These are phyloP conservation scores for Coryphaenoides rupestris DNA, from an alignment of 2,113 vertebrate species.

Conservation along the genomic window DNA sequence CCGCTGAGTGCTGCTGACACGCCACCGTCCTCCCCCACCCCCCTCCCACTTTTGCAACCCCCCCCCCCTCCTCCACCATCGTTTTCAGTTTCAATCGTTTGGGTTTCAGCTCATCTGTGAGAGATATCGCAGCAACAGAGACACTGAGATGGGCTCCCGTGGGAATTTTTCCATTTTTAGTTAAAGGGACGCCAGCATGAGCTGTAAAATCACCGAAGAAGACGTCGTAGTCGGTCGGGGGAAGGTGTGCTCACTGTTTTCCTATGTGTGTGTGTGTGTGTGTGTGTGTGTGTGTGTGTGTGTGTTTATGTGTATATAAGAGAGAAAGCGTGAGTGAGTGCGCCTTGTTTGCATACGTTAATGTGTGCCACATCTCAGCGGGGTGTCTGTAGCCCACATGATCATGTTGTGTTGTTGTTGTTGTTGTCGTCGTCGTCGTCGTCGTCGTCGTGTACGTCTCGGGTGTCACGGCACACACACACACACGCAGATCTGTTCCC, in stretches of 20 bases:
- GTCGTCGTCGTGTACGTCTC: too few species aligned
- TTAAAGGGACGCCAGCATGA: constrained; percentile 11
- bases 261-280: not conserved
- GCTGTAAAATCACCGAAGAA: constrained; percentile 30
- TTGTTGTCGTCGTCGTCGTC: too few species aligned
- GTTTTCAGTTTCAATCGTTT: constrained; percentile 32
- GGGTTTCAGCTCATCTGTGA: constrained; percentile 37
- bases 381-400: not conserved
- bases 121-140: constrained; percentile 38
- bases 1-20: constrained; percentile 6
- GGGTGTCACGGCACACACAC: constrained; percentile 11
- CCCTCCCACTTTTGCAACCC: constrained; percentile 46
- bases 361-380: constrained; percentile 13
- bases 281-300: not conserved
- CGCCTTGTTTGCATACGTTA: not conserved
- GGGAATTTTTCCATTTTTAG: constrained; percentile 3
- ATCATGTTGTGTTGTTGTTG: not conserved
- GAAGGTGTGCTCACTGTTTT: constrained; percentile 20
- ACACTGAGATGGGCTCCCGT: constrained; percentile 24
- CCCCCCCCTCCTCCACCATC: constrained; percentile 32
- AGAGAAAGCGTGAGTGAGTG: not conserved
- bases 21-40: constrained; percentile 5
- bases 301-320: not conserved
- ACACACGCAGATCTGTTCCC: not conserved
- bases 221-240: constrained; percentile 16